Base-by-base conservation (phyloP, 1,140 invertebrate genomes). In the Chymomyza costata region DNA sequence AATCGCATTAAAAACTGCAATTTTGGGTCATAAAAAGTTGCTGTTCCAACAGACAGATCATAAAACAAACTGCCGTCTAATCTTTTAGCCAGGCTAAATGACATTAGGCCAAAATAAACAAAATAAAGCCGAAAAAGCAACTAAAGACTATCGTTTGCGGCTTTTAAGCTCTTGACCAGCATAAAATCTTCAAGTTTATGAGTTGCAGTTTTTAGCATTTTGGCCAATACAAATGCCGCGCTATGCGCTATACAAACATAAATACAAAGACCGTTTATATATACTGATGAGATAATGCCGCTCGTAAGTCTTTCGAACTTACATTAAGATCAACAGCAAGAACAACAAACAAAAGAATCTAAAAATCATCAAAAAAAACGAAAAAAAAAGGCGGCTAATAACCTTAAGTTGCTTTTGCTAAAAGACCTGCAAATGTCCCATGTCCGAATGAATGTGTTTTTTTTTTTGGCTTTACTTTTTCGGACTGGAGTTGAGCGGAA, bases 41-140 rank as follows among this genome's bases (percentile, higher is more conserved):
- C n/a, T n/a, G n/a, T n/a, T n/a, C n/a, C n/a, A n/a, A n/a, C n/a
- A n/a, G n/a, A n/a, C n/a, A n/a, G n/a, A n/a, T n/a, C n/a, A n/a
- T n/a, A n/a, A 58, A 60, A 31, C 52, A 69, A 76, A 76, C 65
- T 53, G 60, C 51, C 51, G 39, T 40, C 64, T 46, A 65, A 37
- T 61, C 69, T 62, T 59, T 14, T 18, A 17, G n/a, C n/a, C n/a
- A n/a, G n/a, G n/a, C n/a, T n/a, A 45, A 56, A 53, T 60, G 55
- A 62, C 69, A 73, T 68, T 74, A 66, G 62, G 47, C 57, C 44
- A 76, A 52, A 62, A 66, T 55, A 65, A 76, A 69, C 52, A 49
- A n/a, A 59, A 50, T 40, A 66, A 74, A 59, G 51, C 18, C 34
- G 28, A 38, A 40, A 13, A 18, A 39, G 28, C n/a, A 41, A 49